A percentile compares a stretch with the other conserved stretches of the same genome.
Evolutionary conservation across 1,140 invertebrate genomes (phyloP).

Genomic region (Papilio polytes): DNA sequence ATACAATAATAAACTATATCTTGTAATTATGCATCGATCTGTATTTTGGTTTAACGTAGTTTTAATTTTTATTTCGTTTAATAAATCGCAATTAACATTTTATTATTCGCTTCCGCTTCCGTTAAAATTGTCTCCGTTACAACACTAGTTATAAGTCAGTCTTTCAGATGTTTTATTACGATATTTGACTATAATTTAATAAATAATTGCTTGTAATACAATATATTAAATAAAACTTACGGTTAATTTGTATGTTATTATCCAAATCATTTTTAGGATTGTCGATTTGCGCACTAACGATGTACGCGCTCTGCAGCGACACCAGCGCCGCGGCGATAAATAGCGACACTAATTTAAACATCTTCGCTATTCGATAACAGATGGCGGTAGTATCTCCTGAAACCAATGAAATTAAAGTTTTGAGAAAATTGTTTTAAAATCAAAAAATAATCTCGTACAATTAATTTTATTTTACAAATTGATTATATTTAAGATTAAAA

Average conservation of each 20-base stretch:
- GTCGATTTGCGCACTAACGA: slow-evolving; percentile 55
- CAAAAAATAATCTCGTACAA: background rate
- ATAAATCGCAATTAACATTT: no score
- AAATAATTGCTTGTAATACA: background rate
- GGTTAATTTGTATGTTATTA: slow-evolving; percentile 63
- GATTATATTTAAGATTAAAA: background rate
- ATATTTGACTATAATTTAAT: background rate
- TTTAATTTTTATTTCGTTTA: no score
- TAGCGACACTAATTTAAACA: slow-evolving; percentile 68
- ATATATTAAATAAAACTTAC: slow-evolving; percentile 51
- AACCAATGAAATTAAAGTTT: slow-evolving; percentile 14
- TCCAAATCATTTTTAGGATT: slow-evolving; percentile 56
- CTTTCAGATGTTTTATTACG: background rate
- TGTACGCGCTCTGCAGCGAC: slow-evolving; percentile 58
- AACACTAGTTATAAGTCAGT: no score
- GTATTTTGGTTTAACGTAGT: no score
- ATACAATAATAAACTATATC: no score
- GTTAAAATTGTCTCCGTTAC: no score
- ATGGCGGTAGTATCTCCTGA: slow-evolving; percentile 50
- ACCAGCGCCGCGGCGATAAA: slow-evolving; percentile 64
- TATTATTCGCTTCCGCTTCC: no score
- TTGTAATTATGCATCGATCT: no score
- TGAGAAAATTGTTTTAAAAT: background rate
- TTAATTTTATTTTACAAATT: background rate
- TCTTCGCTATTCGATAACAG: slow-evolving; percentile 57